These are phyloP conservation scores for Cryptosula pallasiana DNA, from an alignment of 2,888 invertebrate genomes.

Conservation along the genomic window DNA sequence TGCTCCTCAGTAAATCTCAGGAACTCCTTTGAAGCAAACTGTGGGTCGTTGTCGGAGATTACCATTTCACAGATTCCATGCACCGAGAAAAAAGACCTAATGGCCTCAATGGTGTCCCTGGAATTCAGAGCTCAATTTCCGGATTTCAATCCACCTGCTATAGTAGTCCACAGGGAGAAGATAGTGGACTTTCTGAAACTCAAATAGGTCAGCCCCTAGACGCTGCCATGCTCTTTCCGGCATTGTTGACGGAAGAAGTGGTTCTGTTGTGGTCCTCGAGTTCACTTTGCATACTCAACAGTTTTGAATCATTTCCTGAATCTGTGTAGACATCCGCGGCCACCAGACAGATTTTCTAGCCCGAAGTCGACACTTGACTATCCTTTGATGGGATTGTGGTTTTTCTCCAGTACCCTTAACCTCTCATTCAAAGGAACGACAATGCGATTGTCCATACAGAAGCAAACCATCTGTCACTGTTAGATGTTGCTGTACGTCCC, in stretches of 20 bases:
- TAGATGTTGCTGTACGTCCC: not conserved
- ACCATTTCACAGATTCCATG: slow-evolving; percentile 8
- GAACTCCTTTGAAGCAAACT: slow-evolving; percentile 6
- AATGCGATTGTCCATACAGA: not conserved
- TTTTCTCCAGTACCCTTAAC: not conserved
- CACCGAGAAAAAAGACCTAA: not conserved
- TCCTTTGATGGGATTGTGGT: not conserved
- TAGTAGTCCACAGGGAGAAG: slow-evolving; percentile 1
- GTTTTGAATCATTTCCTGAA: not conserved
- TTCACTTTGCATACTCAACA: not conserved
- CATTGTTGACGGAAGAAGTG: not conserved
- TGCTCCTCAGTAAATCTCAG: not conserved
- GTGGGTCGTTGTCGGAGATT: not conserved
- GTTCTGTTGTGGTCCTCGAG: not conserved
- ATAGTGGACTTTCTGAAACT: not conserved
- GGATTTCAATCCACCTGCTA: not conserved
- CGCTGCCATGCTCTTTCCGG: not conserved
- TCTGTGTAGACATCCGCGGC: not conserved
- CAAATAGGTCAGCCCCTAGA: slow-evolving; percentile 6
- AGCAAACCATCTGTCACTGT: not conserved
- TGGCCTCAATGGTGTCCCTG: not conserved
- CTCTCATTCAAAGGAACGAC: not conserved
- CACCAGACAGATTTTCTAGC: slow-evolving; percentile 5
- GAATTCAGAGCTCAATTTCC: not conserved
- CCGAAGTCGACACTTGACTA: not conserved